Base-by-base conservation (phyloP, 2,888 invertebrate species). In the Drosophila suboccidentalis region DNA sequence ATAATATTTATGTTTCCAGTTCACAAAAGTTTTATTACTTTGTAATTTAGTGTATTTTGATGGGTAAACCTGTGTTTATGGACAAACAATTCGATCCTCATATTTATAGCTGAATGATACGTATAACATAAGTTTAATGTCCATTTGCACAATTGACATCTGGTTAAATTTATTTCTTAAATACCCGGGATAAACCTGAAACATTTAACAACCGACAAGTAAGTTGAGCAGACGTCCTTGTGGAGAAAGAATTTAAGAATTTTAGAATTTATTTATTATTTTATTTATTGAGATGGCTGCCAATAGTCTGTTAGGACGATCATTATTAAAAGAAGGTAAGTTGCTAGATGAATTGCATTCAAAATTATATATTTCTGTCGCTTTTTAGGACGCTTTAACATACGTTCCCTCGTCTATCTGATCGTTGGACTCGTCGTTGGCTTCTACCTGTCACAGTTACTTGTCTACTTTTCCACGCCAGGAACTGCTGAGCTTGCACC, bases 351-450 rank as follows among this genome's bases (percentile, higher is more conserved):
- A 17, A 53, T 9, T 22, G 3, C 22, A 22, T 22, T 22, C 22
- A 22, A 22, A 22, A 2, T 22, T 22, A 2, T 22, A 15, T 9
- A n/a, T 39, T 9, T 32, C 6, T 38, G 13, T 1, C 10, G 10
- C 15, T 29, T 90, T 92, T 29, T 90, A 94, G 94, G 93, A 71
- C 93, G 92, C 22, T 88, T 92, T 17, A 92, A 92, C 74, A 91
- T 91, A 46, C 91, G 92, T 38, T 91, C 92, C 3, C 71, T 93
- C 32, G 78, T 91, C 60, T 91, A 91, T n/a, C 80, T 93, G 13
- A 91, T 93, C 46, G 87, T 93, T 55, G 93, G 93, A 19, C 80
- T 93, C 8, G 81, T 92, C 6, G 89, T 92, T 47, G 93, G 93
- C 26, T 93, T 93, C 71, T 92, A 91, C 51, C 85, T 93, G 64